phyloP scores from a whole-genome alignment of 2,888 invertebrate species.

The Sipha maydis region DNA sequence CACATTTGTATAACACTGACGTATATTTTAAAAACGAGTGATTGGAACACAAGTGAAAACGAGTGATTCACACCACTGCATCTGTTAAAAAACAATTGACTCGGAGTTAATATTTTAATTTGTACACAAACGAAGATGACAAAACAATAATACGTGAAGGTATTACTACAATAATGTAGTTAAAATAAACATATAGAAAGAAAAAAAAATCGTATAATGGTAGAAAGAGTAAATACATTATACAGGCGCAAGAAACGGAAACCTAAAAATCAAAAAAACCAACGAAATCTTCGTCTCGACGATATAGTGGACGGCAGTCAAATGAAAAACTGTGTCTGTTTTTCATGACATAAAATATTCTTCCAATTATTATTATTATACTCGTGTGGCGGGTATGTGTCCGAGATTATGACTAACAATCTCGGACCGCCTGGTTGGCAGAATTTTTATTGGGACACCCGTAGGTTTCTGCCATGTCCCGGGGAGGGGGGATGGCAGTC shows the following conservation, averaged over 20 bases:
- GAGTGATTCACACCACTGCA: background rate
- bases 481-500: too few relatives aligned
- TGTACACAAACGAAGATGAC: background rate
- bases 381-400: too few relatives aligned
- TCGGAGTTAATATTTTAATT: background rate
- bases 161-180: too few relatives aligned
- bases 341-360: too few relatives aligned
- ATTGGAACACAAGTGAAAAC: constrained; percentile 38
- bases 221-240: background rate
- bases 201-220: background rate
- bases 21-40: background rate
- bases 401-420: too few relatives aligned
- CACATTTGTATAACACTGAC: background rate
- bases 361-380: too few relatives aligned
- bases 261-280: background rate
- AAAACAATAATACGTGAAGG: background rate
- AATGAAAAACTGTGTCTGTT: too few relatives aligned
- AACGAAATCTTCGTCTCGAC: too few relatives aligned
- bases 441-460: too few relatives aligned
- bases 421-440: too few relatives aligned
- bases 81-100: background rate
- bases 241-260: background rate
- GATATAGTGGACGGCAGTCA: too few relatives aligned
- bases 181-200: background rate
- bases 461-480: too few relatives aligned